Evolutionary conservation across 2,888 invertebrate genomes (phyloP).

Genomic region (Gryllus longicercus): DNA sequence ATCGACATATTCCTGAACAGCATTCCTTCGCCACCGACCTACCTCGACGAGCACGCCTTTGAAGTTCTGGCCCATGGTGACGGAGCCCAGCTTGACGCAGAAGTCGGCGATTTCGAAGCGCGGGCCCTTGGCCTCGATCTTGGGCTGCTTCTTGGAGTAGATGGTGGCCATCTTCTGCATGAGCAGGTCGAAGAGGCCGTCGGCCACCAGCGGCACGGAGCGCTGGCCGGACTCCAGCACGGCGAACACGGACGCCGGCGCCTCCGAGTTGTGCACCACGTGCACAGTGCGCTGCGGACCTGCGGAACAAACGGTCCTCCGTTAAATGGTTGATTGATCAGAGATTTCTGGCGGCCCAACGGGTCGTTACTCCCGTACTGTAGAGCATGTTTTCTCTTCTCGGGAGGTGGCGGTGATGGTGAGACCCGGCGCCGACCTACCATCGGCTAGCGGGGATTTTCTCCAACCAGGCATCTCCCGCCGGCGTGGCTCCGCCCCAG

Average conservation of each 20-base stretch:
- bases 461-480: too few species aligned
- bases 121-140: constrained; percentile 85
- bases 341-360: too few species aligned
- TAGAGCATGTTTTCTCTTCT: too few species aligned
- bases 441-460: too few species aligned
- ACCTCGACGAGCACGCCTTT: constrained; percentile 92
- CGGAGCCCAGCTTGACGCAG: constrained; percentile 87
- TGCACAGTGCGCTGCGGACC: constrained; percentile 80
- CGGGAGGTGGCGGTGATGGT: too few species aligned
- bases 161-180: constrained; percentile 86
- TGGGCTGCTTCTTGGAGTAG: constrained; percentile 86
- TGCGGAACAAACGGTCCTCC: constrained; percentile 41
- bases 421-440: too few species aligned
- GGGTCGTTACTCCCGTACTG: too few species aligned
- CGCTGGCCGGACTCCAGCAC: constrained; percentile 83
- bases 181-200: constrained; percentile 83
- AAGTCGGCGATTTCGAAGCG: constrained; percentile 88
- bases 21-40: constrained; percentile 37
- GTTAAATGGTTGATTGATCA: too few species aligned
- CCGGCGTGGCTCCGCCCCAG: too few species aligned
- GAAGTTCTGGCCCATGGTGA: constrained; percentile 87
- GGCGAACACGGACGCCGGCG: constrained; percentile 91
- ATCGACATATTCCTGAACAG: background rate
- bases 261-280: constrained; percentile 92
- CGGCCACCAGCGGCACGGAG: constrained; percentile 83